Base-by-base conservation (phyloP, 2,888 invertebrate species). In the Aethes cnicana region DNA sequence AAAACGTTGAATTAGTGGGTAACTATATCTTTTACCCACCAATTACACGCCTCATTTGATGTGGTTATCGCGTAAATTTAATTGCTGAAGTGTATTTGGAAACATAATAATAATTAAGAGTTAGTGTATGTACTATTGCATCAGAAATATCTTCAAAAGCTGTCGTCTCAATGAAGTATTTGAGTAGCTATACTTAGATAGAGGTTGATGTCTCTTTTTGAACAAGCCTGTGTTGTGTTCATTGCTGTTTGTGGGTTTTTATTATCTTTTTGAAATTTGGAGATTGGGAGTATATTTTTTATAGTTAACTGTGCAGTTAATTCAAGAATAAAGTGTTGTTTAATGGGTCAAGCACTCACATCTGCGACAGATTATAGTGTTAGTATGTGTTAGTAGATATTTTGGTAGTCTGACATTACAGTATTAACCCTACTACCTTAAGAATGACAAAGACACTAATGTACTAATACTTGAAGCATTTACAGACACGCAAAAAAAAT, bases 1-100 rank as follows among this genome's bases (percentile, higher is more conserved):
- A 63, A 69, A 67, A 60, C 49, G 61, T 56, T 56, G 60, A 49
- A 63, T 58, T 57, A 53, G 55, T 47, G 44, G 47, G 36, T 52
- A 56, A 55, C 48, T 47, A 62, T 36, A 55, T 54, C n/a, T n/a
- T n/a, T n/a, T n/a, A n/a, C n/a, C n/a, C n/a, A n/a, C n/a, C n/a
- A n/a, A 43, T 43, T 53, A 42, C 48, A 36, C 11, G 23, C 35
- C 30, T 47, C 32, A 48, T 54, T 54, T 46, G 23, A 25, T 9
- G 14, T n/a, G 18, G 36, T 9, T 47, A 35, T 21, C 9, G 7
- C 4, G 21, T 25, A 25, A 3, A 21, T 6, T 18, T 8, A 14
- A 23, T 37, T 11, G 11, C 14, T 8, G 23, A 21, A 37, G 37
- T 11, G 18, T 18, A 17, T 20, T 20, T 37, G 14, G 11, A 39